Base-by-base conservation (phyloP, 2,797 vertebrate species). In the Coreius guichenoti region DNA sequence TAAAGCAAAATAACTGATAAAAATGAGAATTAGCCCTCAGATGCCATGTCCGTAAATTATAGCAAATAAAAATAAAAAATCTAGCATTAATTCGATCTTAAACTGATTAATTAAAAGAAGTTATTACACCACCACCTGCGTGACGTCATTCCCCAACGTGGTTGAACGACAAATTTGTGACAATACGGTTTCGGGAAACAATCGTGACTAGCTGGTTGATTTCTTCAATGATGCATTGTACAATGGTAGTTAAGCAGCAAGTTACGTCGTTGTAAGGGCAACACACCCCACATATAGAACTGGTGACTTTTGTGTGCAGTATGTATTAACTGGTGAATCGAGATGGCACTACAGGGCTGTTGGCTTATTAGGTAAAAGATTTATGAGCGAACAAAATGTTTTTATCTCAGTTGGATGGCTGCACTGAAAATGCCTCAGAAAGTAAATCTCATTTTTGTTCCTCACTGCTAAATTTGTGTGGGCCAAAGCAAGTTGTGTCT, bases 321-420 rank as follows among this genome's bases (percentile, higher is more conserved):
- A n/a, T 17, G 21, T 12, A 45, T 56, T 56, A 77, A 12, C 7
- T 36, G 11, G 68, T 73, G 54, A 29, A 61, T 49, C 8, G 11
- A 33, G 3, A 51, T 75, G 29, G 72, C 56, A 36, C 43, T 47
- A 74, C 39, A 61, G 47, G 69, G n/a, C 16, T 16, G 13, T 13
- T 21, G 69, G 54, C 19, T 82, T 12, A 74, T 74, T 82, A 58
- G 56, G 7, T 74, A 63, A 58, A 82, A 49, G 81, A 26, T 65
- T 75, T n/a, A 39, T 21, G 45, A 36, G 58, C 1, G 9, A 47
- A 73, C 81, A 83, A 65, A 68, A 51, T 49, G 81, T 49, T 83
- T 74, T 65, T 12, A 39, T 67, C 81, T 65, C 72, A 19, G 72
- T n/a, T 75, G 72, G 31, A 83, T 83, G 17, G 72, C 56, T 65